A percentile compares a stretch with the other conserved stretches of the same genome.
Evolutionary conservation across 2,113 vertebrate species (phyloP).

Genomic region (Pseudorasbora parva): DNA sequence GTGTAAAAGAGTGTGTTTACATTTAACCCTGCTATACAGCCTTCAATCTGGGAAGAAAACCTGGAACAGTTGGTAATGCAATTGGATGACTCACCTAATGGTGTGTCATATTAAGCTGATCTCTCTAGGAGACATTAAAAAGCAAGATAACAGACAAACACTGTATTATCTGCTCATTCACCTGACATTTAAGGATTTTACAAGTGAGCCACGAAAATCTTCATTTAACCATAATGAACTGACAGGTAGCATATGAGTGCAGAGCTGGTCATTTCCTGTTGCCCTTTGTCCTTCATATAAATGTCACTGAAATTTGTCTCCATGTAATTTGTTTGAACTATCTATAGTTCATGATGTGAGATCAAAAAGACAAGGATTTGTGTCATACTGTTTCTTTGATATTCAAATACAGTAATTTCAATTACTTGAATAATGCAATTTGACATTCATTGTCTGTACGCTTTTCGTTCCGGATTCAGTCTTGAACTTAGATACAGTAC

Average conservation of each 20-base stretch:
- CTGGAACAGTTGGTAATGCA: conserved; percentile 10
- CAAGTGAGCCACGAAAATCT: background rate
- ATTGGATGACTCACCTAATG: conserved; percentile 34
- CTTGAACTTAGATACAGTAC: background rate
- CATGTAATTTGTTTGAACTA: background rate
- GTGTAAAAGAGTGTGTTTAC: background rate
- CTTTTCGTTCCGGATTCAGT: background rate
- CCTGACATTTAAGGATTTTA: conserved; percentile 25
- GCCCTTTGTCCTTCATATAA: conserved; percentile 7
- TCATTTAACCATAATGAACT: background rate
- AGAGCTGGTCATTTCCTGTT: background rate
- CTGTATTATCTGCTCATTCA: conserved; percentile 9
- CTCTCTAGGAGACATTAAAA: conserved; percentile 18
- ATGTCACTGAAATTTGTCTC: background rate
- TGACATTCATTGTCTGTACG: background rate
- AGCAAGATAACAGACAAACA: background rate
- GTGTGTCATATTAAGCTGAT: conserved; percentile 17
- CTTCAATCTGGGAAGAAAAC: background rate
- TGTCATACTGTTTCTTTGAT: background rate
- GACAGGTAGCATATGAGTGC: background rate
- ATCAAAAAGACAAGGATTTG: background rate
- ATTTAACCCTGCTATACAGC: conserved; percentile 25
- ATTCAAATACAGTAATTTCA: background rate
- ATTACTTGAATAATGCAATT: background rate
- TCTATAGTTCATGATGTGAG: background rate